These are phyloP conservation scores for Cephonodes hylas DNA, from an alignment of 2,888 invertebrate species.

Conservation along the genomic window DNA sequence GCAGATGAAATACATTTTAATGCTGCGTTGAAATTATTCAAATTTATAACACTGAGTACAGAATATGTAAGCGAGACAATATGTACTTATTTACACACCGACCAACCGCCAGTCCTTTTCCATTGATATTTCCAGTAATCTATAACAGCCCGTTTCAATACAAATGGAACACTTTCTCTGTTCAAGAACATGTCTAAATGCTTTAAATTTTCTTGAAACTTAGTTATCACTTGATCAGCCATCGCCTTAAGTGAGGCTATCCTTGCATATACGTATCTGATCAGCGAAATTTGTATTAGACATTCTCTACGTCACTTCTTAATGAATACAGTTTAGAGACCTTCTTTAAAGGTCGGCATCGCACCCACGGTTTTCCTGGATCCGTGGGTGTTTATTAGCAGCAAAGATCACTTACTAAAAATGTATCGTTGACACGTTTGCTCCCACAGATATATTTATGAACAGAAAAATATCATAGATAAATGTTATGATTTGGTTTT, in stretches of 20 bases:
- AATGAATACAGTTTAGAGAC: too few relatives aligned
- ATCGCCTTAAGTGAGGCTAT: constrained; percentile 74
- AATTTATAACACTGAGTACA: background rate
- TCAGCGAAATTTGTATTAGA: constrained; percentile 15
- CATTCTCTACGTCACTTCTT: too few relatives aligned
- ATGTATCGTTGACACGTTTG: too few relatives aligned
- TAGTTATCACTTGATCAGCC: constrained; percentile 70
- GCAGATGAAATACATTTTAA: too few relatives aligned
- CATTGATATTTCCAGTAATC: constrained; percentile 77
- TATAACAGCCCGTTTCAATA: constrained; percentile 56
- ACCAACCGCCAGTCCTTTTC: constrained; percentile 77
- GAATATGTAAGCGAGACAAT: background rate
- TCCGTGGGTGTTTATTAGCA: too few relatives aligned
- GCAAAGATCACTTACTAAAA: too few relatives aligned
- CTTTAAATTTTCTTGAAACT: constrained; percentile 70
- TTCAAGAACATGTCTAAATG: constrained; percentile 69
- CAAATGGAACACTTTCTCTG: constrained; percentile 62
- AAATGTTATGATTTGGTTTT: background rate
- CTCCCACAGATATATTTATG: too few relatives aligned
- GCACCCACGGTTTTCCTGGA: too few relatives aligned
- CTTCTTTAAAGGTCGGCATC: too few relatives aligned
- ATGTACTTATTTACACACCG: constrained; percentile 49
- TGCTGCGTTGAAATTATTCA: too few relatives aligned
- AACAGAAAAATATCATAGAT: too few relatives aligned
- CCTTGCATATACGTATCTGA: constrained; percentile 70